Evolutionary conservation across 2,888 invertebrate genomes (phyloP), one percentile per base, ranked within the genome.

Genomic region (Xylota sylvarum): DNA sequence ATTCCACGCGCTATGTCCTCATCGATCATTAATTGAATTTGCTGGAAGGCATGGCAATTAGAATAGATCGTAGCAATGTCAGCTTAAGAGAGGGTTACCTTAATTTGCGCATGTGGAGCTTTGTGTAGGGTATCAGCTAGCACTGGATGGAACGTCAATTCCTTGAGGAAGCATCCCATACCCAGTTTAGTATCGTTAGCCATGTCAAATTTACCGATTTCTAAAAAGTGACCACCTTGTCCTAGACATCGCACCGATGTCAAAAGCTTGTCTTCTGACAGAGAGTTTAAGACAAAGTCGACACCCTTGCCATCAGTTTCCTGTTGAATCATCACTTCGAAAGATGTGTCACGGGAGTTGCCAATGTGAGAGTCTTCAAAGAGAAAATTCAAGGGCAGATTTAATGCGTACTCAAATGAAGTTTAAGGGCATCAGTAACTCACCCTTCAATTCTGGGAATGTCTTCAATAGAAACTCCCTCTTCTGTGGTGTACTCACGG

Each of bases 221-320:
- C 97, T 62, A 97, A 91, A 92, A 97, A 97, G 77, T 95, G 93
- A 9, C 97, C 95, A 0, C 93, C 93, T 2, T 88, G 88, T 0
- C 93, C 94, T 9, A 96, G 91, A 88, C 95, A 96, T 3, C 95
- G 93, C 0, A 95, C 91, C 0, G 95, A 95, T 0, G 95, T 96
- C 89, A 95, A 94, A 0, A 98, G 94, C 92, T 98, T 98, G 56
- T 99, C 98, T 90, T 97, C 98, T 0, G 98, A 95, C 52, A 99
- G 93, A 0, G 98, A 98, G 92, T 99, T 99, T 6, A 98, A 93
- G 12, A 99, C 96, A 69, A 98, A 93, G 90, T 99, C 97, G 0
- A 99, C 98, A 43, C 98, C 98, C 88, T 94, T 94, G 10, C 98
- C 98, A 6, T 96, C 94, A 0, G 98, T 98, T 89, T 95, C 94